Conservation (phyloP, 2,113 vertebrate genomes). For the Hippoglossus stenolepis region DNA sequence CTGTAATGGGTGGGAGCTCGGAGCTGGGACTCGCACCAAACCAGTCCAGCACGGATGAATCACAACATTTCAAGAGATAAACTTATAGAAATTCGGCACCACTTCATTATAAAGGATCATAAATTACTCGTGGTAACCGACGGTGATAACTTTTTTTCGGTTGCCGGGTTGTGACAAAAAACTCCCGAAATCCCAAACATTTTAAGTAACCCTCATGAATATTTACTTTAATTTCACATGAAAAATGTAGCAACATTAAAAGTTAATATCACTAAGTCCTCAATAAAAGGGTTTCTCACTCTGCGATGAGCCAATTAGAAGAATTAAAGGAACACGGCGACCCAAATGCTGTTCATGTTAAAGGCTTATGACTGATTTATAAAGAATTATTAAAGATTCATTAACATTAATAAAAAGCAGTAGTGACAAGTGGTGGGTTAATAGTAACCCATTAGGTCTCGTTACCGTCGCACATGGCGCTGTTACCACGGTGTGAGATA, state of each 20-base stretch:
- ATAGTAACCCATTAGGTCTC: neutral
- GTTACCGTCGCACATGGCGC: neutral
- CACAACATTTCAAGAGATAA: neutral
- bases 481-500: neutral
- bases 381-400: neutral
- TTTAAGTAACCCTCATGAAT: neutral
- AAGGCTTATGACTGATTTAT: slow-evolving; percentile 5
- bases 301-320: neutral
- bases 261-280: neutral
- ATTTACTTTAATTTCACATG: slow-evolving; percentile 2
- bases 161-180: neutral
- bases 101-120: neutral
- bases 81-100: neutral
- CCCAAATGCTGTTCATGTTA: neutral
- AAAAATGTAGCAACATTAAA: neutral
- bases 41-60: slow-evolving; percentile 18
- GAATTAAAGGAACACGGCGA: neutral
- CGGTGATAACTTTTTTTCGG: no score
- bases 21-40: slow-evolving; percentile 13
- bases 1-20: slow-evolving; percentile 29
- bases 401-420: neutral
- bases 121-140: no score
- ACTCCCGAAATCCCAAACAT: neutral
- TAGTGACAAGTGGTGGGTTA: neutral
- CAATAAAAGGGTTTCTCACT: neutral